Base-by-base conservation (phyloP, 2,113 vertebrate species). In the Paradisaea rubra region DNA sequence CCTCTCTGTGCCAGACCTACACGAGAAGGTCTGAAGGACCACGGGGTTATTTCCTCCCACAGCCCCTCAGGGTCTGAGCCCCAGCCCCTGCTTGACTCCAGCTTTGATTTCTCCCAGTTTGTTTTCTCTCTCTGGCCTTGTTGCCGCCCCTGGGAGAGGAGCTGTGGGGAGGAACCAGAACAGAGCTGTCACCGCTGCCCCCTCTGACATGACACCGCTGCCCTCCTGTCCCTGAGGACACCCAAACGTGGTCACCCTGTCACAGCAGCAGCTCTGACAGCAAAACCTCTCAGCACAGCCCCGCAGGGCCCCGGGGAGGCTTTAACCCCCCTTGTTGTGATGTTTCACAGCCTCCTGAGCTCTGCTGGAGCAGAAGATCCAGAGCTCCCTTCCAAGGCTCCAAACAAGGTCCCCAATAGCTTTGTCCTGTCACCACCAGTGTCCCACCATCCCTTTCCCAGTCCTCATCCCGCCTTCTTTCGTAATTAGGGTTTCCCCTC, bases 121-220 rank as follows among this genome's bases (percentile, higher is more conserved):
- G 7, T 80, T 47, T n/a, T 24, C 45, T 33, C 53, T 42, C 42
- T n/a, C 15, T 45, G 54, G 20, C 31, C 37, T 42, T 9, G 37
- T 31, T 41, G 27, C 39, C 15, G 27, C 11, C 24, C 3, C 47
- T 27, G 42, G 42, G 33, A 65, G 15, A 44, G 30, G 24, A 59
- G 41, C 33, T 5, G 41, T 3, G 3, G n/a, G 49, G 12, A 72
- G 42, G 42, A n/a, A 3, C 0, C 23, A 18, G 69, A 24, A 13
- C 41, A 12, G 25, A 37, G 17, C 31, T 53, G 71, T 6, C 11
- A 1, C 5, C 12, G 0, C 27, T 4, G 45, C 23, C 3, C 12
- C 64, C 69, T 41, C 20, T 10, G 45, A 21, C 37, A 3, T 0
- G 27, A 2, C 33, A 11, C 19, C 10, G 2, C 5, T 18, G 61